Evolutionary conservation across 2,888 invertebrate genomes (phyloP), one percentile per base, ranked within the genome.

Genomic region (Eupithecia vulgata): DNA sequence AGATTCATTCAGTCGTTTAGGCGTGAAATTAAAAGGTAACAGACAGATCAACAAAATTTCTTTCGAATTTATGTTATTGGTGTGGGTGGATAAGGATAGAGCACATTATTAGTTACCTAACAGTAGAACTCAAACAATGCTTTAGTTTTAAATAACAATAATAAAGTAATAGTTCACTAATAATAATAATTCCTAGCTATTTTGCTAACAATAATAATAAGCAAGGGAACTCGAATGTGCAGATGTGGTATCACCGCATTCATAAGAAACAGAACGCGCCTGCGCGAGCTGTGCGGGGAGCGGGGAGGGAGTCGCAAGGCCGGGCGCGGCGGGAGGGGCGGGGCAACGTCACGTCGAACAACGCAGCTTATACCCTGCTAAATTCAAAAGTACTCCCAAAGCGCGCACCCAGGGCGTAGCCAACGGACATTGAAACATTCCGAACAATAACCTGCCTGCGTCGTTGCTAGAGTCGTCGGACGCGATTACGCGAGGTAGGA

Each of bases 331-430:
- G 86, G 40, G 88, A 84, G 88, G 90, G 89, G 90, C 81, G 88
- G 82, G 88, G 89, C 87, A 87, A 92, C 91, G 91, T 93, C 92
- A 93, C 89, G 90, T 91, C 92, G 93, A 93, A 93, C 92, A 92
- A 92, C 93, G 91, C 90, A 91, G 87, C 83, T 84, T 78, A 84
- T 86, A 93, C 81, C 76, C 91, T 83, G 80, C 90, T 80, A 88
- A 91, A 86, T 92, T 86, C 77, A 88, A 83, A 83, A 89, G 88
- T 72, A 77, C 78, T 74, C 78, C 70, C 62, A 70, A 67, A 70
- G 68, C 76, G 80, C 81, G 70, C 68, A 69, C 42, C 68, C 62
- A 69, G 69, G 76, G 76, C 78, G 74, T 75, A 61, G 73, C 76
- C 70, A 78, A 76, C 76, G 74, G 71, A 78, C 76, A 81, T 83